Base-by-base conservation (phyloP, 2,888 invertebrate genomes). In the Sinodicranocentrus sp. region DNA sequence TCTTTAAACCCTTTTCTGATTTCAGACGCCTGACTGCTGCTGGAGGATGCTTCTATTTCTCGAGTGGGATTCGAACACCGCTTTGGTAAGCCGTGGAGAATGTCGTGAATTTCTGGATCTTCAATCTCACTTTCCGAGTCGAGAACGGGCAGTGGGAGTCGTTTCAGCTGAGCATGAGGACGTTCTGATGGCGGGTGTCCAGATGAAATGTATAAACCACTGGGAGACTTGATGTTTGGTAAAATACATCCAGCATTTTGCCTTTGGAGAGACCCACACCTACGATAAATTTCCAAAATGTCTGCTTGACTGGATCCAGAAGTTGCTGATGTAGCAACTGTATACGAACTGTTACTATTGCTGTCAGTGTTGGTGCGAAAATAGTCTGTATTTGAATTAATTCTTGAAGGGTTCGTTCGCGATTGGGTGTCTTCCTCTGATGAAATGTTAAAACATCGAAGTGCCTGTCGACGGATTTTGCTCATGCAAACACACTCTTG, bases 401-500 rank as follows among this genome's bases (percentile, higher is more conserved):
- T 13, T 5, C 21, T 15, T 2, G 83, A 83, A 0, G 70, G 63
- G 54, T 78, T 73, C 3, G 61, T 48, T 5, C 25, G 23, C 1
- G 52, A 61, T 0, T 61, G 57, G 28, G 75, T 59, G 19, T 75
- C 61, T 28, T 84, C 80, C 21, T 84, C 76, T n/a, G 89, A 88
- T 79, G 90, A 90, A 43, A 91, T 91, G 86, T 91, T 92, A 10
- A 92, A 91, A 84, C 91, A 90, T 75, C 92, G 90, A 33, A 94
- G 90, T 1, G 93, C 93, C 88, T 92, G 91, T 71, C 94, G 91
- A 61, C 94, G 91, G 89, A 93, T 93, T 89, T 94, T 94, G 87
- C 94, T 94, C 87, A 92, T 92, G 89, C 93, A 90, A 88, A 92
- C 93, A 89, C 94, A 94, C 90, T 94, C 94, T 91, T 93, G 93